Evolutionary conservation across 1,140 invertebrate species (phyloP).

Genomic region (Fopius arisanus): DNA sequence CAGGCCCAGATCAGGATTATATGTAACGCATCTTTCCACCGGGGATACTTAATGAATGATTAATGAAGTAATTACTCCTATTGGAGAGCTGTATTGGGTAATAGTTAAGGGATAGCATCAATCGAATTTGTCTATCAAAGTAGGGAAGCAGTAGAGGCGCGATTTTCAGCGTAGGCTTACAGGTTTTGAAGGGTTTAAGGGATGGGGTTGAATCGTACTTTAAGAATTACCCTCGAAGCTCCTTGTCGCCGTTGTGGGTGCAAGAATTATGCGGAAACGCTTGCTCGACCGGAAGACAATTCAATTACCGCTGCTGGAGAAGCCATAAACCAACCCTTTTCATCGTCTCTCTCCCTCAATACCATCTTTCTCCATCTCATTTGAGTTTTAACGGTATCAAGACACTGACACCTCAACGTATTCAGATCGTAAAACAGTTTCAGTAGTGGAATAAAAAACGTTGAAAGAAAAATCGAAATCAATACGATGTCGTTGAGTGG

Average conservation of each 20-base stretch:
- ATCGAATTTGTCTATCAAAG: too few species aligned
- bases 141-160: too few species aligned
- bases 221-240: conserved; percentile 34
- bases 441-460: not conserved
- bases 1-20: too few species aligned
- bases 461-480: not conserved
- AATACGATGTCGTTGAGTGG: not conserved
- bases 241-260: conserved; percentile 30
- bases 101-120: too few species aligned
- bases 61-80: too few species aligned
- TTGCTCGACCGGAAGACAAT: conserved; percentile 49
- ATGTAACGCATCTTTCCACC: too few species aligned
- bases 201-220: conserved; percentile 21
- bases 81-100: too few species aligned
- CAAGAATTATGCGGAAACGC: conserved; percentile 38
- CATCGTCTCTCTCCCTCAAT: not conserved
- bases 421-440: not conserved
- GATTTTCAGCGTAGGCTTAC: too few species aligned
- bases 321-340: conserved; percentile 48
- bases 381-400: not conserved
- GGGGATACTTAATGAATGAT: too few species aligned
- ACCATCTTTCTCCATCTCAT: not conserved
- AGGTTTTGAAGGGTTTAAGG: conserved; percentile 13
- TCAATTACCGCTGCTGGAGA: conserved; percentile 49
- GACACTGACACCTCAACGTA: not conserved